Base-by-base conservation (phyloP, 2,113 vertebrate species). In the Sylvilagus bachmani region DNA sequence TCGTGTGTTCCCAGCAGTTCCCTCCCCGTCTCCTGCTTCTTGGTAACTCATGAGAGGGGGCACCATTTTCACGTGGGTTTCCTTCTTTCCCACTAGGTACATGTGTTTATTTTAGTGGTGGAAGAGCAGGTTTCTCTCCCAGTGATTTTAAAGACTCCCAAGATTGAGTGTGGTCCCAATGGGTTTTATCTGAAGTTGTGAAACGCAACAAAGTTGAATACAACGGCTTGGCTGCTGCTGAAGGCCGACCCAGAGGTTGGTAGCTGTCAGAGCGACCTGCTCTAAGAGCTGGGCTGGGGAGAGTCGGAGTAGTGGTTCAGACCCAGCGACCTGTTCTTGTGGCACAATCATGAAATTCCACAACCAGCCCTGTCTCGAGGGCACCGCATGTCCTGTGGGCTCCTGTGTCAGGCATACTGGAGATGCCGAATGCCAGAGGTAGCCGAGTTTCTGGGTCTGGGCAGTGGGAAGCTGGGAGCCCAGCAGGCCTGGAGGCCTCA, bases 371-470 rank as follows among this genome's bases (percentile, higher is more conserved):
- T 96, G 92, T 71, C 61, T 13, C 51, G 62, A 86, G 85, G 94
- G 29, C 14, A 93, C 91, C 51, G 95, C 74, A 33, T 64, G 16
- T 66, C 38, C 92, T 95, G 74, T 96, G 86, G 92, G 81, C 79
- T 96, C 89, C 95, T 95, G 77, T 86, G 33, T 95, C 96, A 86
- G n/a, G 83, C 36, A 92, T 96, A 58, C 96, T 97, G 93, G 96
- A 96, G 97, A 71, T 82, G 31, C 77, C 67, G 22, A 90, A 82
- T 66, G 70, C 61, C 61, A 4, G 58, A 90, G 67, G 82, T 85
- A 61, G 86, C 80, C 89, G 77, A 10, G 89, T 90, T 93, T 95
- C 97, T 97, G 69, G 86, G 66, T 95, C 87, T 93, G 92, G 94
- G 90, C 93, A 71, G 94, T 93, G 66, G 24, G 53, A 17, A 66